These are phyloP conservation scores for Eurosta solidaginis DNA, from an alignment of 1,140 invertebrate species.

Conservation along the genomic window DNA sequence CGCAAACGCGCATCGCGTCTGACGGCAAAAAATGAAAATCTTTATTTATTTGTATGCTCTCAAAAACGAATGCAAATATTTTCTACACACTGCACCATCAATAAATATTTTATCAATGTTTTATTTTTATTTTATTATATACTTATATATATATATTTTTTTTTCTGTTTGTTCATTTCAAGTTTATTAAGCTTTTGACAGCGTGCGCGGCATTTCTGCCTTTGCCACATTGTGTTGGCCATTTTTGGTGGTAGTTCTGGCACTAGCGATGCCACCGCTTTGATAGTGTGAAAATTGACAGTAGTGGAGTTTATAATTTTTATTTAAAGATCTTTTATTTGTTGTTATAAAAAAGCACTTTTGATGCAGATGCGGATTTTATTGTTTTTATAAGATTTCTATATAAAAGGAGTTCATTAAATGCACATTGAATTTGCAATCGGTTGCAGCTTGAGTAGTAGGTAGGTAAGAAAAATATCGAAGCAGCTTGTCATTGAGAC, in stretches of 20 bases:
- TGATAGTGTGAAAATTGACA: constrained; percentile 30
- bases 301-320: constrained; percentile 28
- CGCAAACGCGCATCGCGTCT: neutral
- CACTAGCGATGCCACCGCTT: constrained; percentile 6
- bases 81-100: neutral
- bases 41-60: constrained; percentile 24
- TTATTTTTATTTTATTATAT: neutral
- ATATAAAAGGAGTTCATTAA: constrained; percentile 29
- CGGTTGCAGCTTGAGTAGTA: neutral
- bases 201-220: neutral
- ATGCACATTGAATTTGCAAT: constrained; percentile 17
- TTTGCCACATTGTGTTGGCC: constrained; percentile 7
- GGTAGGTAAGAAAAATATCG: too few species aligned
- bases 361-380: neutral
- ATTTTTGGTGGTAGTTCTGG: constrained; percentile 26
- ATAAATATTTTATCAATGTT: too few species aligned
- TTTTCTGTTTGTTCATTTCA: neutral
- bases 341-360: neutral
- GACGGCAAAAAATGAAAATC: constrained; percentile 15
- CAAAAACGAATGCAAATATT: constrained; percentile 31
- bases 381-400: constrained; percentile 27
- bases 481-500: neutral
- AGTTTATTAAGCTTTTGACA: neutral
- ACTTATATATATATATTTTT: neutral
- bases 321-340: neutral